These are phyloP conservation scores for Drosophila kohkoa DNA, from an alignment of 1,140 invertebrate genomes.

Conservation along the genomic window DNA sequence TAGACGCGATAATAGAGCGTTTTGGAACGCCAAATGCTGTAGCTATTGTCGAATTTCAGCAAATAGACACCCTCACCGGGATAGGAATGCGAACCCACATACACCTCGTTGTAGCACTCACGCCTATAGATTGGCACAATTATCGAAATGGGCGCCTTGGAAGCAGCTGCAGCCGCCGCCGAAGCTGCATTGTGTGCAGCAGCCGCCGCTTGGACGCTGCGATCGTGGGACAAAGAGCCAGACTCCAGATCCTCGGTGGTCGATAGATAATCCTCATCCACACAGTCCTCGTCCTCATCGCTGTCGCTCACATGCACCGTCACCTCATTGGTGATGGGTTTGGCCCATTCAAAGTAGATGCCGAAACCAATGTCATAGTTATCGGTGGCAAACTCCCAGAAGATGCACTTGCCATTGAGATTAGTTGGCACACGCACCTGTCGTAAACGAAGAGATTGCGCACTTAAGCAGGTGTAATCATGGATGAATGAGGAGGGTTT, in stretches of 20 bases:
- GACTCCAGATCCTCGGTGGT: constrained; percentile 85
- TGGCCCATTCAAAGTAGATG: constrained; percentile 99
- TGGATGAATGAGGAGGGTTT: no score
- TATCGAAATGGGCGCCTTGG: constrained; percentile 89
- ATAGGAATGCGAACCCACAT: constrained; percentile 98
- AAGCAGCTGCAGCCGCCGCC: constrained; percentile 37
- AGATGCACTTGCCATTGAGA: constrained; percentile 96
- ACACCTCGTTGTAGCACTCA: constrained; percentile 98
- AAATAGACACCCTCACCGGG: constrained; percentile 99
- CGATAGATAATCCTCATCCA: constrained; percentile 87
- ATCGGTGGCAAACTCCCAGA: constrained; percentile 99
- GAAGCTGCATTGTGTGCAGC: constrained; percentile 39
- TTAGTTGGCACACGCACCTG: constrained; percentile 97
- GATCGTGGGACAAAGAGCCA: constrained; percentile 77
- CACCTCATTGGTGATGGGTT: constrained; percentile 92
- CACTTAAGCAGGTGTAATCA: not conserved
- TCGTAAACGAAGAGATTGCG: not conserved
- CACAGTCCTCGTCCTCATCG: constrained; percentile 89
- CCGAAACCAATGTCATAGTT: constrained; percentile 99
- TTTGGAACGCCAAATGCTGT: constrained; percentile 99
- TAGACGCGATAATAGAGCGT: constrained; percentile 99
- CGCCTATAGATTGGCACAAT: constrained; percentile 97
- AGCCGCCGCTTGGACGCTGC: constrained; percentile 32
- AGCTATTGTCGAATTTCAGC: constrained; percentile 99
- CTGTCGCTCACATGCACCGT: constrained; percentile 95